Evolutionary conservation across 1,140 invertebrate genomes (phyloP), one percentile per base, ranked within the genome.

Genomic region (Panagrolaimus sp.): DNA sequence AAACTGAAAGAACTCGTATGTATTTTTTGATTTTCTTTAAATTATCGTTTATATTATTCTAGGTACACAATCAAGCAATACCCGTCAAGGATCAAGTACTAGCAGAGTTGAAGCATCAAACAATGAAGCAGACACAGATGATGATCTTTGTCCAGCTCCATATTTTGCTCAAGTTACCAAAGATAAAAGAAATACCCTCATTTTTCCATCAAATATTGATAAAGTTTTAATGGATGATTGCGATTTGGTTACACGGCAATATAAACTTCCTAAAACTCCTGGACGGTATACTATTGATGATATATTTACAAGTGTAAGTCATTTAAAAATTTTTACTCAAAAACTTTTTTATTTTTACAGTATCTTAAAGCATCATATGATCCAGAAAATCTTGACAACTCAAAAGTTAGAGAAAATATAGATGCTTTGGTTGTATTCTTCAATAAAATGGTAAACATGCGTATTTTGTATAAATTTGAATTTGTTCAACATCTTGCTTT

Each of bases 391-490:
- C 31, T 7, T 4, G 31, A 38, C 7, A 38, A 38, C 31, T 4
- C 31, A 38, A 38, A 2, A 38, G 7, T 38, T 2, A 38, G 2
- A 7, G 2, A 38, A 2, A 38, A 38, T 7, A 38, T 38, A 4
- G 31, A 38, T 38, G 7, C 2, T 4, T 38, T 38, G 31, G 2
- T 38, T 7, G 31, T 4, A 38, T 38, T 11, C n/a, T 57, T 57
- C 51, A 57, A 57, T 16, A 57, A 57, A 27, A 57, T 57, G 9
- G 20, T 57, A 11, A 27, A 57, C 8, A 11, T 57, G 14, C 51
- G 51, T n/a, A 27, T 57, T 16, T 20, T 57, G n/a, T 57, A 57
- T 16, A 57, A 57, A 20, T 57, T 25, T 20, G 51, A 57, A 16
- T 57, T 57, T 13, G 51, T 57, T 11, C 51, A 57, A 20, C 51